A percentile compares a stretch with the other conserved stretches of the same genome.
phyloP scores from a whole-genome alignment of 1,140 invertebrate genomes.

The Brachionus rubens region DNA sequence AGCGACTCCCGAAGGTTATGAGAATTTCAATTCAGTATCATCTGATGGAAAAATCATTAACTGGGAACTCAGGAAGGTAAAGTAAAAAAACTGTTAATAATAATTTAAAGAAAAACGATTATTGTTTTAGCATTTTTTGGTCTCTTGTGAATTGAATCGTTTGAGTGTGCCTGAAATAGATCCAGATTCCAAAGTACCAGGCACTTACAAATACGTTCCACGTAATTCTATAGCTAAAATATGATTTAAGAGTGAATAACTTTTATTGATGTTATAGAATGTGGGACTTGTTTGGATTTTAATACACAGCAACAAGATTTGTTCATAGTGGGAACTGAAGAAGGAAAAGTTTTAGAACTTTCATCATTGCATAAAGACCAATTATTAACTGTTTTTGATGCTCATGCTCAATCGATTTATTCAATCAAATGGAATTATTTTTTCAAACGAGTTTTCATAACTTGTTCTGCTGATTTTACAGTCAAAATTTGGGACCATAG shows the following conservation, averaged over 20 bases:
- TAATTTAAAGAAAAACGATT: no score
- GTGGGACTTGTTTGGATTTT: constrained; percentile 79
- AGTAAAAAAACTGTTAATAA: no score
- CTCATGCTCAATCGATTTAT: constrained; percentile 83
- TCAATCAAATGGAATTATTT: constrained; percentile 79
- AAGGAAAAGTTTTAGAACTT: constrained; percentile 83
- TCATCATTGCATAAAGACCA: constrained; percentile 76
- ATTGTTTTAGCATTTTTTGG: constrained; percentile 56
- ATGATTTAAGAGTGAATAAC: background rate
- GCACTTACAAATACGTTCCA: background rate
- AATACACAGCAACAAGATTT: constrained; percentile 74
- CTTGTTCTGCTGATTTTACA: constrained; percentile 84
- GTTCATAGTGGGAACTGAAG: constrained; percentile 85
- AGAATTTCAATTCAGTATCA: constrained; percentile 80
- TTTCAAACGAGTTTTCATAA: constrained; percentile 79
- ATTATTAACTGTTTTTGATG: constrained; percentile 73
- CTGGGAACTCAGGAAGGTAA: constrained; percentile 78
- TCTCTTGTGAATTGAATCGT: background rate
- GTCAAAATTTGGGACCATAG: constrained; percentile 87
- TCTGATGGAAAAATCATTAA: constrained; percentile 78
- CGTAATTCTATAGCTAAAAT: background rate
- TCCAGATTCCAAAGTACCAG: background rate
- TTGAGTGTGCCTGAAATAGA: background rate
- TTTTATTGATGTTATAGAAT: background rate
- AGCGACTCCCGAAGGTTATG: constrained; percentile 69